Evolutionary conservation across 1,140 invertebrate genomes (phyloP), one percentile per base, ranked within the genome.

Genomic region (Manduca sexta): DNA sequence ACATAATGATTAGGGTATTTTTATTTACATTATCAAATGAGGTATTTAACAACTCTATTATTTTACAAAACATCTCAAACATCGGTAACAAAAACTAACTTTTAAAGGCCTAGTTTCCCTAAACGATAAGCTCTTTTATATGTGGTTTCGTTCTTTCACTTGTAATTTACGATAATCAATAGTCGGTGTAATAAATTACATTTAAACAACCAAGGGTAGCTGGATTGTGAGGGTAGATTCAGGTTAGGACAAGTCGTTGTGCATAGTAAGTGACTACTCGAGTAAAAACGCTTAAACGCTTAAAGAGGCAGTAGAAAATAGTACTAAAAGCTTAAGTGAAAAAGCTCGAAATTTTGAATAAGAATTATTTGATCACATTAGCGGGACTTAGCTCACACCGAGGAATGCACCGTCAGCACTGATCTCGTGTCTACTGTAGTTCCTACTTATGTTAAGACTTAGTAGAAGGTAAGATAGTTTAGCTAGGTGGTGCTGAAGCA

Each of bases 61-160:
- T 45, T 61, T 60, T 69, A 72, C 46, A 68, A 69, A 67, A 71
- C 59, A 45, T 60, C 60, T 63, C 38, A 64, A 62, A 67, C 51
- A 60, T 56, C 64, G 64, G 63, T 72, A 64, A 69, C 41, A 52
- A 60, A 64, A 69, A 47, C 42, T 65, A 46, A 29, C 42, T 69
- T 54, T 62, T 62, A 76, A 63, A 74, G 56, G 63, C 60, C 70
- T 72, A 70, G 48, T 64, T 75, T 76, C 69, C 75, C 70, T 79
- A 81, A 77, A 70, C 64, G 73, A 71, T 84, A 84, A 84, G 81
- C 81, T 84, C 81, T 56, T 79, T 55, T 56, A 70, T 69, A 59
- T 57, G 52, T 69, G 60, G 57, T 69, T 73, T 66, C 56, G 58
- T 45, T 64, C 59, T 59, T 64, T 54, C 8, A 26, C 8, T 26